Percentiles rank a stretch among this genome's conserved stretches.
phyloP scores from a whole-genome alignment of 2,113 vertebrate genomes.

The Thunnus thynnus region DNA sequence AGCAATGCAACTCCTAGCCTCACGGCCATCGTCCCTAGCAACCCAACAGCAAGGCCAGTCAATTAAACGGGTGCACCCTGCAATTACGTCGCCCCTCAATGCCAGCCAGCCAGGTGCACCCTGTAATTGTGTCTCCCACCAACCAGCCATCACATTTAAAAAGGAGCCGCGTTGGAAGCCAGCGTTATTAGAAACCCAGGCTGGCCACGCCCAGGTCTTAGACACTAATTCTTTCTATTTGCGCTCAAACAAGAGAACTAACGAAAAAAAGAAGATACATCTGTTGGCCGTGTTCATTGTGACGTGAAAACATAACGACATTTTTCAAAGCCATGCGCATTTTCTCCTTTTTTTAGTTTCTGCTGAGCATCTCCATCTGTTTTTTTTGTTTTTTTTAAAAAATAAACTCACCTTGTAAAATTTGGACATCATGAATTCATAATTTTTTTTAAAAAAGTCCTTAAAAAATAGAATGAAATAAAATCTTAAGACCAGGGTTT shows the following conservation, averaged over 20 bases:
- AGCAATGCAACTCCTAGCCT: conserved; percentile 64
- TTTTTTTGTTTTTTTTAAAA: neutral
- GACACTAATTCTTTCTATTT: conserved; percentile 1
- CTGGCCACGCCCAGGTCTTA: conserved; percentile 82
- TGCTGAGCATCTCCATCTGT: neutral
- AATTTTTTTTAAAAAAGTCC: neutral
- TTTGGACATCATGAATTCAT: neutral
- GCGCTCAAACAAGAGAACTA: neutral
- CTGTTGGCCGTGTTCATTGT: neutral
- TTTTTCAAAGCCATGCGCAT: neutral
- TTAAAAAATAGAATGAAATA: neutral
- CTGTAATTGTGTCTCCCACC: conserved; percentile 81
- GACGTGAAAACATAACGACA: neutral
- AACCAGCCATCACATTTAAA: conserved; percentile 73
- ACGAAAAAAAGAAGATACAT: neutral
- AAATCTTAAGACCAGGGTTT: conserved; percentile 66
- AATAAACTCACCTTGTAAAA: neutral
- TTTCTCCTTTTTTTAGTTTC: conserved; percentile 1
- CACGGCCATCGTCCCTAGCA: conserved; percentile 62
- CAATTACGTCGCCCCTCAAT: conserved; percentile 78
- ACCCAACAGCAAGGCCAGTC: conserved; percentile 71
- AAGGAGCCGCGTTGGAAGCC: conserved; percentile 70
- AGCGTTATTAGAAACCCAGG: conserved; percentile 78
- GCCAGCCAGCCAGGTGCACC: conserved; percentile 79
- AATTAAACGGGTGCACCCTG: conserved; percentile 80